Conservation (phyloP, 2,113 vertebrate genomes). For the Hydrochoerus hydrochaeris region DNA sequence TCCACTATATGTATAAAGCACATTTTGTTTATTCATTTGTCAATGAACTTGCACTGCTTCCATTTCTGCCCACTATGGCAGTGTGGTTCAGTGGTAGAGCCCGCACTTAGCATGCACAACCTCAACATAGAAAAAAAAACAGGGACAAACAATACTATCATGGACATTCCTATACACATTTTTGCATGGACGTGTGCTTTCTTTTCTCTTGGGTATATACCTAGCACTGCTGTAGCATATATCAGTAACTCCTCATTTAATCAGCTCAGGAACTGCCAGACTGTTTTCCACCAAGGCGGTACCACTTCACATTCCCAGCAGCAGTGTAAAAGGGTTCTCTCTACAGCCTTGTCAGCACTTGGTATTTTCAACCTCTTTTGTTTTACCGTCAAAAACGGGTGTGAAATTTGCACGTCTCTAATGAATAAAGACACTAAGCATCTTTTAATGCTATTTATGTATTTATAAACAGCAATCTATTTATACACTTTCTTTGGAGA, state of each 20-base stretch:
- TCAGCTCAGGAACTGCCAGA: neutral
- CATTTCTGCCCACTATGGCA: neutral
- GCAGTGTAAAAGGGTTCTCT: neutral
- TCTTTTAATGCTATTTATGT: neutral
- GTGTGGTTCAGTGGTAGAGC: neutral
- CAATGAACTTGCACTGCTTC: neutral
- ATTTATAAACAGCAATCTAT: neutral
- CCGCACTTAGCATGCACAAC: neutral
- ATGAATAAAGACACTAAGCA: neutral
- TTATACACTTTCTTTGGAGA: neutral
- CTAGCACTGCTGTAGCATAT: neutral
- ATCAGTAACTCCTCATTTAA: neutral
- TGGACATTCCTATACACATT: neutral
- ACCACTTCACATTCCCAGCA: neutral
- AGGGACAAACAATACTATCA: neutral
- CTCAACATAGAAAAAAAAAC: neutral
- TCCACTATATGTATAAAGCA: neutral
- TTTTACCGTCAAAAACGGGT: neutral
- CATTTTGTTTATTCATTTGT: constrained; percentile 12
- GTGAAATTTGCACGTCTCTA: neutral
- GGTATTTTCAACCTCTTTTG: neutral
- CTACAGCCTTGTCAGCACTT: neutral
- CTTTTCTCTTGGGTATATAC: too few relatives aligned
- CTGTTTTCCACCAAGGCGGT: too few relatives aligned
- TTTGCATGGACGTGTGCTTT: neutral